Evolutionary conservation across 2,113 vertebrate species (phyloP), one percentile per base, ranked within the genome.

Genomic region (Archilochus colubris): DNA sequence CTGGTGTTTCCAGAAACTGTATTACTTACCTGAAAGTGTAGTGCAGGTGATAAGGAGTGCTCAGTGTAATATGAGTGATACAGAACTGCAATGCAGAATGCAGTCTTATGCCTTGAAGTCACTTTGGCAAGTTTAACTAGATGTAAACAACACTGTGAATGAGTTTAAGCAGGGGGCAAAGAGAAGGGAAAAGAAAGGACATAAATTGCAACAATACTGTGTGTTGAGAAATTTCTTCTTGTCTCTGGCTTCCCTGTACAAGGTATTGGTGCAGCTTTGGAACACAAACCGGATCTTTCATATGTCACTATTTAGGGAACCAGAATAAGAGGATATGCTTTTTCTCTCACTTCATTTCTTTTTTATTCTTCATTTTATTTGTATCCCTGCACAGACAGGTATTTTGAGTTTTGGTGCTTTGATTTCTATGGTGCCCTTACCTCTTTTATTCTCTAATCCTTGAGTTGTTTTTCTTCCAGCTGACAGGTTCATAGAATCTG

Each of bases 401-500:
- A 3, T 55, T 89, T 72, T 30, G 64, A 25, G 48, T 66, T 83
- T 86, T 51, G 33, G 48, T 75, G 57, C 30, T 83, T 89, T 92
- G 24, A 12, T 80, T 86, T 51, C 19, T 58, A 31, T 12, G 5
- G 3, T 57, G 25, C 46, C 72, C n/a, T 76, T 77, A 61, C 22
- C 12, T 27, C 78, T 91, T 54, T 59, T 74, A 93, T 95, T 76
- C 68, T 95, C 74, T 89, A 24, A 38, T 69, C 33, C 14, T 19
- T 88, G 46, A 25, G 11, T 9, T 17, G 51, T 66, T 74, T 79
- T 86, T 86, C 48, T 88, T 55, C 43, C 53, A 31, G 62, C 59
- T 93, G 67, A 92, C 87, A 93, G 33, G 53, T 93, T 94, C 38
- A 44, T 91, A 6, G 81, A 82, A 92, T 85, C 80, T 94, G 79